Evolutionary conservation across 2,797 vertebrate species (phyloP).

Genomic region (Urophycis tenuis): DNA sequence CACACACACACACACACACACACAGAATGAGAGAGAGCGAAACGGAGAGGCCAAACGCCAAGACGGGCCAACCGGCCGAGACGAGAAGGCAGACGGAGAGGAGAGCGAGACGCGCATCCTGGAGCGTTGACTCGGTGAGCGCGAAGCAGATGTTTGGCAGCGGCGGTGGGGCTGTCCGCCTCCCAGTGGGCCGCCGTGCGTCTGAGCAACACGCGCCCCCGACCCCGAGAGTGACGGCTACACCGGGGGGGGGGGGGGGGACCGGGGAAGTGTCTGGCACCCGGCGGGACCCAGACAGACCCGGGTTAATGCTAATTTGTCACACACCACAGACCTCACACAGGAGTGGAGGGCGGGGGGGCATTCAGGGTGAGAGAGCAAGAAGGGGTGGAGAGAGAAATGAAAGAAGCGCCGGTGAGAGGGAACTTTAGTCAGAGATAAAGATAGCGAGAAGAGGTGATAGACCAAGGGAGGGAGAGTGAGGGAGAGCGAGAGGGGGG

Average conservation of each 20-base stretch:
- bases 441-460: neutral
- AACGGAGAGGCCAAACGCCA: neutral
- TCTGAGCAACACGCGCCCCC: neutral
- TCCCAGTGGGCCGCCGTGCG: neutral
- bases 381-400: neutral
- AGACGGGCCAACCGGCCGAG: no score
- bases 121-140: neutral
- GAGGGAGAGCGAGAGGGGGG: neutral
- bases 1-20: no score
- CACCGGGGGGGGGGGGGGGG: neutral
- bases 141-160: neutral
- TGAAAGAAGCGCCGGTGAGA: neutral
- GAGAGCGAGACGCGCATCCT: neutral
- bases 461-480: neutral
- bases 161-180: neutral
- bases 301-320: neutral
- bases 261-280: neutral
- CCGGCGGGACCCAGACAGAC: neutral
- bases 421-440: no score
- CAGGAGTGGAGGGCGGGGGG: neutral
- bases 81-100: neutral
- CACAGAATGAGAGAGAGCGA: no score
- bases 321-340: neutral
- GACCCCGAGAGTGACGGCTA: neutral
- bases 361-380: neutral